Evolutionary conservation across 2,888 invertebrate genomes (phyloP).

Genomic region (Tetranychus truncatus): DNA sequence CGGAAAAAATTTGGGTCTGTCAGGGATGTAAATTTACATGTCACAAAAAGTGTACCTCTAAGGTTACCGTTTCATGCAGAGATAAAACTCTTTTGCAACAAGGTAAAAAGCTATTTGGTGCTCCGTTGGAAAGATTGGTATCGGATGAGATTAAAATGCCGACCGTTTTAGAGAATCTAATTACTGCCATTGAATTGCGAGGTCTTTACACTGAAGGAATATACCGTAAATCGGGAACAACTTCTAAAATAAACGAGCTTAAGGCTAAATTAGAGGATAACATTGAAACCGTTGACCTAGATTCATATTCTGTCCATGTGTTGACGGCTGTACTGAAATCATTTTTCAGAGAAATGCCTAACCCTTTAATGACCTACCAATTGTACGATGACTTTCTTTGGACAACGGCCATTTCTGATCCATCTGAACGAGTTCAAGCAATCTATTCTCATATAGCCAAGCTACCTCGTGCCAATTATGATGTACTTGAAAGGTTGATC

Average conservation of each 20-base stretch:
- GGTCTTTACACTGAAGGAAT: conserved; percentile 81
- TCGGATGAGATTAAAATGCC: conserved; percentile 48
- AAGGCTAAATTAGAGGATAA: conserved; percentile 33
- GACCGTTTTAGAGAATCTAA: conserved; percentile 63
- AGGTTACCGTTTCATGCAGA: conserved; percentile 41
- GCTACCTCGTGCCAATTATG: conserved; percentile 69
- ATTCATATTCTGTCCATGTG: conserved; percentile 69
- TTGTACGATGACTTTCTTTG: conserved; percentile 83
- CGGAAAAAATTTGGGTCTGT: conserved; percentile 64
- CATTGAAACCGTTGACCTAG: conserved; percentile 45
- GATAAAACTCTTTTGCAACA: conserved; percentile 19
- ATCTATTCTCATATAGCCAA: conserved; percentile 45
- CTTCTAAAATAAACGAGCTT: conserved; percentile 34
- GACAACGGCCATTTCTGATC: conserved; percentile 42
- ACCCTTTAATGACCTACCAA: conserved; percentile 76
- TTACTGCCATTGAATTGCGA: conserved; percentile 72
- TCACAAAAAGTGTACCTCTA: conserved; percentile 78
- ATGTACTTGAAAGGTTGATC: conserved; percentile 72
- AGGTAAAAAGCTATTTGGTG: conserved; percentile 46
- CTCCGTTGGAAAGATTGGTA: conserved; percentile 52
- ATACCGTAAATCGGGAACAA: conserved; percentile 62
- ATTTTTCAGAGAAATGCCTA: conserved; percentile 80
- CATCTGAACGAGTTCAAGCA: conserved; percentile 21
- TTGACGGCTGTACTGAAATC: conserved; percentile 66
- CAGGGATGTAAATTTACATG: conserved; percentile 71